A percentile compares a stretch with the other conserved stretches of the same genome.
Evolutionary conservation across 1,140 invertebrate species (phyloP).

Genomic region (Rhagoletis zephyria): DNA sequence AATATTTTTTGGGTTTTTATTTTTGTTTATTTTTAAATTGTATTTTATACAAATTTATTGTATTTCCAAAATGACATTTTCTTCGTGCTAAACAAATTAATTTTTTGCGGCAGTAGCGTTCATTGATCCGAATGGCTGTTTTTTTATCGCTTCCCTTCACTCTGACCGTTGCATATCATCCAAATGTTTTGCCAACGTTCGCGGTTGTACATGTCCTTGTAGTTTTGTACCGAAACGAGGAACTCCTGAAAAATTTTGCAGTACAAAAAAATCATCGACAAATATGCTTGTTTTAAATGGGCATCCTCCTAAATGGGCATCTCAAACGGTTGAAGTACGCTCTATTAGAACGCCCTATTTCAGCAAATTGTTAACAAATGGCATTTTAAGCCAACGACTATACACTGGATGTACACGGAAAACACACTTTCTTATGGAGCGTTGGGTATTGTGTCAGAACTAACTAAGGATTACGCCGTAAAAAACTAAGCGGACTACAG

Average conservation of each 20-base stretch:
- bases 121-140: not conserved
- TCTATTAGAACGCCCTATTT: too few relatives aligned
- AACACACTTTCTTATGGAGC: too few relatives aligned
- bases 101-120: not conserved
- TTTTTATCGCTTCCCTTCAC: not conserved
- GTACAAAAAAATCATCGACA: too few relatives aligned
- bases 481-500: too few relatives aligned
- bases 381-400: too few relatives aligned
- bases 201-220: slow-evolving; percentile 66
- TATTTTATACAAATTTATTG: not conserved
- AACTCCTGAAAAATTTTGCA: slow-evolving; percentile 59
- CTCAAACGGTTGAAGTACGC: too few relatives aligned
- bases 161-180: slow-evolving; percentile 69
- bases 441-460: too few relatives aligned
- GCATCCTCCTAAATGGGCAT: too few relatives aligned
- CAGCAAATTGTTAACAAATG: too few relatives aligned
- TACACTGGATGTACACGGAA: too few relatives aligned
- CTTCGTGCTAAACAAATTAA: not conserved
- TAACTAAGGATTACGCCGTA: too few relatives aligned
- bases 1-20: not conserved
- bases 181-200: slow-evolving; percentile 70
- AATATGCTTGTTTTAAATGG: too few relatives aligned
- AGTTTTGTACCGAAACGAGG: slow-evolving; percentile 69
- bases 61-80: not conserved
- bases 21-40: slow-evolving; percentile 3